Conservation (phyloP, 2,888 invertebrate genomes). For the Monopis laevigella region DNA sequence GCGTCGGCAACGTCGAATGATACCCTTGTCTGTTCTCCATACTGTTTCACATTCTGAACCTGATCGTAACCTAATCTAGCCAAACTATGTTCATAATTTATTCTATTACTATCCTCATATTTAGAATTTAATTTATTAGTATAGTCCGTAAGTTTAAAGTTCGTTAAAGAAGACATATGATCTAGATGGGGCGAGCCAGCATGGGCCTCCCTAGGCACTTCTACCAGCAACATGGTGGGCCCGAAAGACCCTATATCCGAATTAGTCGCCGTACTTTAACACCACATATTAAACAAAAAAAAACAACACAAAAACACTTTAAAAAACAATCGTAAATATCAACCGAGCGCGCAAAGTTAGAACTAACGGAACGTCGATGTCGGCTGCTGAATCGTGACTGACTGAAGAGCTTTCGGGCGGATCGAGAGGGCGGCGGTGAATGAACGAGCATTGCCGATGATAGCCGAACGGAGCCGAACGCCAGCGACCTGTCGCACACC, state of each 20-base stretch:
- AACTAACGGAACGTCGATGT: no score
- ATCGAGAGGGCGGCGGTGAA: constrained; percentile 50
- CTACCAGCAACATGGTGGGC: constrained; percentile 79
- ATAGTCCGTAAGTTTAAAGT: constrained; percentile 56
- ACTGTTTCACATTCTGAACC: constrained; percentile 44
- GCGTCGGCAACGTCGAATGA: constrained; percentile 45
- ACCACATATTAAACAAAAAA: constrained; percentile 17
- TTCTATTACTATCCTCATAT: constrained; percentile 39
- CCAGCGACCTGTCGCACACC: constrained; percentile 32
- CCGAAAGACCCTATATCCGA: constrained; percentile 44
- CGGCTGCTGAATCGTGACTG: constrained; percentile 1
- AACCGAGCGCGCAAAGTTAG: background rate
- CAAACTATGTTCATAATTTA: constrained; percentile 35
- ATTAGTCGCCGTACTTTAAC: constrained; percentile 24
- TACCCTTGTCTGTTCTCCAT: constrained; percentile 47
- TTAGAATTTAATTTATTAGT: constrained; percentile 53
- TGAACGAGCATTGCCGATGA: constrained; percentile 20
- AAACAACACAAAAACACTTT: background rate
- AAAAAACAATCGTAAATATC: background rate
- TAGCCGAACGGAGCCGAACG: constrained; percentile 22
- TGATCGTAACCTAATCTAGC: constrained; percentile 41
- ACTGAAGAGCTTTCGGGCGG: constrained; percentile 53
- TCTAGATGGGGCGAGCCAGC: constrained; percentile 66
- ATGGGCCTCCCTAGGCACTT: constrained; percentile 78
- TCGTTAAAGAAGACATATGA: constrained; percentile 57